phyloP scores from a whole-genome alignment of 2,113 vertebrate species.

The Cettia cetti region DNA sequence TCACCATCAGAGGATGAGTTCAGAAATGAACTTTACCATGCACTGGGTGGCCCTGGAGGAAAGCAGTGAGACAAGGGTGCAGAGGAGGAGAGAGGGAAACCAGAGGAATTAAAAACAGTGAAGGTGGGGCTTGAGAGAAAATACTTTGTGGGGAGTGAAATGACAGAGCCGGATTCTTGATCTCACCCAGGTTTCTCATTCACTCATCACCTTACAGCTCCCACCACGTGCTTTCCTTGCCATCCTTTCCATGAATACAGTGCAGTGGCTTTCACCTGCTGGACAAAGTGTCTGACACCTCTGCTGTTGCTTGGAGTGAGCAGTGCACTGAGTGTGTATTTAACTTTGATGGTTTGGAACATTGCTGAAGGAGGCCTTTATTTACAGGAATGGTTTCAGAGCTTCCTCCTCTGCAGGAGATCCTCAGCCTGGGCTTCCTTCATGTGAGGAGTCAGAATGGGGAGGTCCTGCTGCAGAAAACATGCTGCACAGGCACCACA shows the following conservation, averaged over 20 bases:
- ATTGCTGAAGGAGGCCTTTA: background rate
- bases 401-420: background rate
- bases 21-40: background rate
- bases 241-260: background rate
- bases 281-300: background rate
- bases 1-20: background rate
- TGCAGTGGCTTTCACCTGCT: background rate
- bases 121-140: conserved; percentile 37
- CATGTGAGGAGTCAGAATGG: background rate
- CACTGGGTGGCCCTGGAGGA: conserved; percentile 1
- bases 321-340: background rate
- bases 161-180: conserved; percentile 12
- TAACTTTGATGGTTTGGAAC: background rate
- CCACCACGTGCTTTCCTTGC: background rate
- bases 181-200: conserved; percentile 27
- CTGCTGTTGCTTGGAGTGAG: background rate
- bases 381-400: background rate
- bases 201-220: conserved; percentile 1
- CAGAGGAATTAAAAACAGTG: background rate
- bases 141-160: conserved; percentile 32
- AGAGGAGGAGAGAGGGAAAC: background rate
- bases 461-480: background rate
- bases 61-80: background rate
- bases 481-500: background rate
- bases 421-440: background rate